Evolutionary conservation across 2,797 vertebrate genomes (phyloP), one percentile per base, ranked within the genome.

Genomic region (Iguana delicatissima): DNA sequence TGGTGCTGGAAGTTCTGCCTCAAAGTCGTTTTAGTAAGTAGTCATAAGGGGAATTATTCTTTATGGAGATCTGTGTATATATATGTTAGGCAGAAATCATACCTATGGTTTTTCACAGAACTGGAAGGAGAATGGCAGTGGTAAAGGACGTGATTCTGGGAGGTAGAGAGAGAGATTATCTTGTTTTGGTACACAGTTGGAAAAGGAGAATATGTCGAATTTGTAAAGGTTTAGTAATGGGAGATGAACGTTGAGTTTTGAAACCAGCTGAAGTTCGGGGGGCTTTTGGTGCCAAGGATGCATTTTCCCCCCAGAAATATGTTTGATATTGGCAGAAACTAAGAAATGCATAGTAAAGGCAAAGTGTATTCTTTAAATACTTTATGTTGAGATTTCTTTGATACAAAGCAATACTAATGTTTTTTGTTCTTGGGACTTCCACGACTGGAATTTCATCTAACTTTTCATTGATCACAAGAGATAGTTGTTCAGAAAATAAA

Each of bases 371-470:
- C 50, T 29, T 46, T 52, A 90, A 76, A 73, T 42, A 64, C 8
- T 73, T 64, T 35, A 55, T 67, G 26, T 69, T 84, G 32, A 32
- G 8, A 13, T 59, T 74, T 69, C 35, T 82, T 59, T 77, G 22
- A 26, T 77, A 38, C 12, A 59, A 77, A 86, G 18, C 35, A 87
- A 32, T 9, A 79, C 52, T 6, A 29, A 14, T 42, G 13, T 50
- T 46, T 32, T 52, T 24, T 18, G 42, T 88, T 38, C 69, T 81
- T 52, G 55, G 26, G 13, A 46, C 13, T 79, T 87, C 24, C 32
- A 80, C 86, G 42, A 62, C 22, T 80, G 22, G 20, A 64, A 18
- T 77, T 24, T 73, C n/a, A 55, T 88, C 24, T 89, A 80, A 81
- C 12, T 87, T 42, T 76, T 35, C 20, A 32, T 89, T 88, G 67